Evolutionary conservation across 2,888 invertebrate species (phyloP).

Genomic region (Heliconius ethilla): DNA sequence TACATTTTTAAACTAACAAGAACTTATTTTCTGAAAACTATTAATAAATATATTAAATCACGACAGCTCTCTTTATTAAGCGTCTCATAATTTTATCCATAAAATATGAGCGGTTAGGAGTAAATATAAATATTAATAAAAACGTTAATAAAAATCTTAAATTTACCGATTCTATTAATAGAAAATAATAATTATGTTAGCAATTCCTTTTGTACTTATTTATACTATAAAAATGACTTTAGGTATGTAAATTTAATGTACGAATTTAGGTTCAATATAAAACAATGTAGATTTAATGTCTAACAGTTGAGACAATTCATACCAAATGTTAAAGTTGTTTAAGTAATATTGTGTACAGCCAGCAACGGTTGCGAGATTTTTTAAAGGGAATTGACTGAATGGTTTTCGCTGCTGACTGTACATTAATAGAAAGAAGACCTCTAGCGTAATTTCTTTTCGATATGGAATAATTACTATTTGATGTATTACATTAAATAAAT

Average conservation of each 20-base stretch:
- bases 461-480: constrained; percentile 69
- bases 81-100: neutral
- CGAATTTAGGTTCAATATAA: constrained; percentile 26
- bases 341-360: constrained; percentile 40
- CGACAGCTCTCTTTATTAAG: neutral
- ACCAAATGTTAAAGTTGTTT: constrained; percentile 48
- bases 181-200: neutral
- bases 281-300: constrained; percentile 37
- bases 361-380: constrained; percentile 16
- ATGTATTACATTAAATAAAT: constrained; percentile 74
- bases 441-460: constrained; percentile 63
- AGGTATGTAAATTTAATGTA: constrained; percentile 10
- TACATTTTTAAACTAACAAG: neutral
- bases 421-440: constrained; percentile 51
- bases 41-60: neutral
- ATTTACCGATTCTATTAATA: neutral
- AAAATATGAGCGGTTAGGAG: neutral
- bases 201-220: neutral
- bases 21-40: neutral
- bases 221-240: neutral
- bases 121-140: neutral
- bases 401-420: constrained; percentile 28
- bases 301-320: constrained; percentile 42
- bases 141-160: neutral
- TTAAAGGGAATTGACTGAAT: constrained; percentile 3